Conservation (phyloP, 2,797 vertebrate species). For the Bovichtus diacanthus region DNA sequence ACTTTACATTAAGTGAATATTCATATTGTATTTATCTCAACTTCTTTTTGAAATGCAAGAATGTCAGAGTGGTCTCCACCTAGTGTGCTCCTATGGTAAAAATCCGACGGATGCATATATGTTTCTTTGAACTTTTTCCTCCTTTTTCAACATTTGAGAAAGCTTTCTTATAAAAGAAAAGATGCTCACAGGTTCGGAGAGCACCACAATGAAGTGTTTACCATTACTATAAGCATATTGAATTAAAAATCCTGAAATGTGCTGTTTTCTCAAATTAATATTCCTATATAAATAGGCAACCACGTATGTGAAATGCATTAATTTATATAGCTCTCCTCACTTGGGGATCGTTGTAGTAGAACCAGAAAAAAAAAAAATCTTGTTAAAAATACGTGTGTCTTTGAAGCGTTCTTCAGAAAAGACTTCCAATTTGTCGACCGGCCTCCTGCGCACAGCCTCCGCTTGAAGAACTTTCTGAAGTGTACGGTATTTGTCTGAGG, state of each 20-base stretch:
- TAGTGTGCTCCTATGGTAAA: not conserved
- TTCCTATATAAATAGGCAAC: not conserved
- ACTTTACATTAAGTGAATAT: not conserved
- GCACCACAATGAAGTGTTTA: not conserved
- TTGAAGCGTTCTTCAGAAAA: conserved; percentile 38
- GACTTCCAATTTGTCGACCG: conserved; percentile 38
- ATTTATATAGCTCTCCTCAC: conserved; percentile 14
- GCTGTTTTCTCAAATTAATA: not conserved
- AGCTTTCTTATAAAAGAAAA: conserved; percentile 5
- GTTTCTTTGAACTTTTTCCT: not conserved
- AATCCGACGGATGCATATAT: not conserved
- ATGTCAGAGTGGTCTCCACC: not conserved
- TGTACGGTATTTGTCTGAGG: conserved; percentile 57
- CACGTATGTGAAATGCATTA: conserved; percentile 10
- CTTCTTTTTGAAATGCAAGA: not conserved
- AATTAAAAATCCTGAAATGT: conserved; percentile 3
- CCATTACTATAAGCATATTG: not conserved
- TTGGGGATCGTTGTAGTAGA: not conserved
- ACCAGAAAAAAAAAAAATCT: conserved; percentile 35
- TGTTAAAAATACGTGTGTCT: conserved; percentile 27
- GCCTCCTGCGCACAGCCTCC: conserved; percentile 35
- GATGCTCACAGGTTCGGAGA: not conserved
- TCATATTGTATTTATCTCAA: not conserved
- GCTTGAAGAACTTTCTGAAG: conserved; percentile 60
- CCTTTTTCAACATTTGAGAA: conserved; percentile 4